Evolutionary conservation across 2,888 invertebrate species (phyloP).

Genomic region (Acrobasis consociella): DNA sequence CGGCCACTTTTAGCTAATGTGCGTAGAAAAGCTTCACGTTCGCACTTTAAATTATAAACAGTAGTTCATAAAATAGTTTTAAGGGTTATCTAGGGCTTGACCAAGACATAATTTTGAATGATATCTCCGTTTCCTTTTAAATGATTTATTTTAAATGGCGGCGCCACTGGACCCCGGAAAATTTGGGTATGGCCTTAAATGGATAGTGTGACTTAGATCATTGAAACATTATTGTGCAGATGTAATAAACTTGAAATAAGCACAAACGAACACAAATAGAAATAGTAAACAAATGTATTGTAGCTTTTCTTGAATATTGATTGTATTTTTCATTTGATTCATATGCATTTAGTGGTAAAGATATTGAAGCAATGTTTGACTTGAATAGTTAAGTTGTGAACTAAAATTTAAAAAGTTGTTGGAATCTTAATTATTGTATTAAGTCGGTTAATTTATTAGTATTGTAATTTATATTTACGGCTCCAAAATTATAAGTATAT

Average conservation of each 20-base stretch:
- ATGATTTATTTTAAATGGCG: no score
- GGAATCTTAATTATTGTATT: constrained; percentile 21
- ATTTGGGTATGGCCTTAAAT: no score
- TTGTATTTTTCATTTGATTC: background rate
- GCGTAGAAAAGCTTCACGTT: no score
- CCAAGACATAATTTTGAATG: no score
- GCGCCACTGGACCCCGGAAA: no score
- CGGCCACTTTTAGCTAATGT: no score
- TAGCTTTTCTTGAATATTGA: background rate
- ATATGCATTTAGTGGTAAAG: constrained; percentile 14
- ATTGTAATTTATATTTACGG: constrained; percentile 23
- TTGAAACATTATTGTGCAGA: background rate
- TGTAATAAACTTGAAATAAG: background rate
- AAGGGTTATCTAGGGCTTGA: no score
- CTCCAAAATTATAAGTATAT: constrained; percentile 22
- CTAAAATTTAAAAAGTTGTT: constrained; percentile 20
- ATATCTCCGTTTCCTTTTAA: no score
- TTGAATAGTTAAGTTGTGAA: constrained; percentile 15
- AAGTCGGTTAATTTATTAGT: constrained; percentile 22
- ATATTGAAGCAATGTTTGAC: constrained; percentile 16
- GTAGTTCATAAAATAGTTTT: no score
- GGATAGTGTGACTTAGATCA: background rate
- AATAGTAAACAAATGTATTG: background rate
- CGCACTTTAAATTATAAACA: no score
- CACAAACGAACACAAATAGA: constrained; percentile 10